Percentiles rank a stretch among this genome's conserved stretches.
These are phyloP conservation scores for Gavialis gangeticus DNA, from an alignment of 2,113 vertebrate genomes.

Conservation along the genomic window DNA sequence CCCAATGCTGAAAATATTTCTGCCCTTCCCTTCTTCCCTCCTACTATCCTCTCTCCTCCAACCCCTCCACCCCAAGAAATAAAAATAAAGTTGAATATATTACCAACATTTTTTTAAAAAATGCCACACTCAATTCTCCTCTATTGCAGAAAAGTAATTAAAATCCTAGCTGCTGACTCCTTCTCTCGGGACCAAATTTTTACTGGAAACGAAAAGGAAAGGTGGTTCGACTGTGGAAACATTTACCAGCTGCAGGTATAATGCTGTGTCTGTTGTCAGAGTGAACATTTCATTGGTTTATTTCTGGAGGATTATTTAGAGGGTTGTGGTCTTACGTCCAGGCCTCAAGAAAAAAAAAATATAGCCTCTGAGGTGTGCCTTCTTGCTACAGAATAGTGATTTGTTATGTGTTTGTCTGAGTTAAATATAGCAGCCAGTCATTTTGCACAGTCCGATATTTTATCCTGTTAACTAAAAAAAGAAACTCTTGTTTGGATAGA, in stretches of 20 bases:
- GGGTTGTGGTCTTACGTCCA: constrained; percentile 85
- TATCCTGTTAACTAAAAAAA: constrained; percentile 48
- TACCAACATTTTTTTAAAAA: constrained; percentile 56
- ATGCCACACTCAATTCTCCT: constrained; percentile 56
- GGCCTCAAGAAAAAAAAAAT: constrained; percentile 75
- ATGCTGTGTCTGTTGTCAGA: constrained; percentile 84
- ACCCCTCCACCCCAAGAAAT: not conserved
- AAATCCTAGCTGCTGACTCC: constrained; percentile 81
- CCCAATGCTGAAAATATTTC: not conserved
- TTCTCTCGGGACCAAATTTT: constrained; percentile 82
- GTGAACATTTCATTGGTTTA: constrained; percentile 85
- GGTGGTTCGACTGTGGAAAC: constrained; percentile 86
- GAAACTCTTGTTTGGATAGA: constrained; percentile 71
- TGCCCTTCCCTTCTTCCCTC: not conserved
- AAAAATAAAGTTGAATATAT: constrained; percentile 38
- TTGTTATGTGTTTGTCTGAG: constrained; percentile 86
- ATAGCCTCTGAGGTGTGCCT: constrained; percentile 77
- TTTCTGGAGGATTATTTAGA: constrained; percentile 89
- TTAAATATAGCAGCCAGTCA: constrained; percentile 83
- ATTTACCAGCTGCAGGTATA: constrained; percentile 87
- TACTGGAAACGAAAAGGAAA: constrained; percentile 84
- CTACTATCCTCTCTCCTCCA: too few species aligned
- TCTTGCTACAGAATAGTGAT: constrained; percentile 80
- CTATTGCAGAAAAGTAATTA: constrained; percentile 83
- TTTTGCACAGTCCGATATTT: constrained; percentile 66